Evolutionary conservation across 2,113 vertebrate species (phyloP).

Genomic region (Leucoraja erinaceus): DNA sequence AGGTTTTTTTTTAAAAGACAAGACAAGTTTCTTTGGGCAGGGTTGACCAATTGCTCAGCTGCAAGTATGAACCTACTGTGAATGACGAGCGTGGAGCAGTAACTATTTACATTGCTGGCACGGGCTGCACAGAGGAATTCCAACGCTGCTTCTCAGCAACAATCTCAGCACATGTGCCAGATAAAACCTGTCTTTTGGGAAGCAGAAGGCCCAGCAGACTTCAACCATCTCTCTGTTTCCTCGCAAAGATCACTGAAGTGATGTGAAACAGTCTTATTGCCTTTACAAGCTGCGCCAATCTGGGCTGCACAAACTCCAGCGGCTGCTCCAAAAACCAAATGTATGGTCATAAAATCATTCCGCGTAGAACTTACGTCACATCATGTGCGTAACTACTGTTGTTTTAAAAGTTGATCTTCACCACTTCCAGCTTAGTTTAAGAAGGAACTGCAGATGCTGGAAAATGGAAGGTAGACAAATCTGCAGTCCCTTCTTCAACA

Average conservation of each 20-base stretch:
- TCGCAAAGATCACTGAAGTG: neutral
- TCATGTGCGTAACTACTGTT: neutral
- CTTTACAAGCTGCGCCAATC: neutral
- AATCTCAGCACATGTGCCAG: neutral
- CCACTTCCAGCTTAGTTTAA: too few relatives aligned
- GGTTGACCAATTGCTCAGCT: neutral
- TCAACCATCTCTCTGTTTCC: conserved; percentile 4
- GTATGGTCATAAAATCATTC: neutral
- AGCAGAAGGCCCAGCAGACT: neutral
- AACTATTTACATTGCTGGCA: conserved; percentile 23
- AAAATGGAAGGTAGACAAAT: too few relatives aligned
- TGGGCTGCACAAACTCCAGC: neutral
- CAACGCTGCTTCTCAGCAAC: conserved; percentile 17
- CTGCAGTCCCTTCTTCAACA: too few relatives aligned
- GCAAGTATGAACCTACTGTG: conserved; percentile 10
- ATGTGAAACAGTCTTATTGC: neutral
- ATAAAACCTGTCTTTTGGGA: conserved; percentile 27
- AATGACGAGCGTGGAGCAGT: neutral
- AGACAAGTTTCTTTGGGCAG: conserved; percentile 7
- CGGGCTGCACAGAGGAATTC: neutral
- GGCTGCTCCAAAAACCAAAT: neutral
- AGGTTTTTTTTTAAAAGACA: neutral
- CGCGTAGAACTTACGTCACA: neutral
- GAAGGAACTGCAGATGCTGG: too few relatives aligned
- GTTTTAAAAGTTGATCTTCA: too few relatives aligned